A percentile compares a stretch with the other conserved stretches of the same genome.
Evolutionary conservation across 2,888 invertebrate species (phyloP).

Genomic region (Aquatica leii): DNA sequence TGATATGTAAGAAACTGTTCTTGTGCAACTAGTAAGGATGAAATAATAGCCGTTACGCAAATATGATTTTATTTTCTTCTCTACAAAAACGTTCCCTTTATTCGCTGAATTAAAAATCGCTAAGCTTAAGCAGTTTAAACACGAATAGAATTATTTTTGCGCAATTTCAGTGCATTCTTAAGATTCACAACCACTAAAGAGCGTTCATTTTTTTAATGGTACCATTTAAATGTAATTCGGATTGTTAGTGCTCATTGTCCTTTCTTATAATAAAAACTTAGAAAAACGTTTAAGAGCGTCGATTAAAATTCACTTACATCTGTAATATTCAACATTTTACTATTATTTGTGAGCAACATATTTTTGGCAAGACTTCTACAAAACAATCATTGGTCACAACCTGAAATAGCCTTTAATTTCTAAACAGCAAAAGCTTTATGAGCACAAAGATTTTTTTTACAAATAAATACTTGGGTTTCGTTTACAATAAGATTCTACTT

Average conservation of each 20-base stretch:
- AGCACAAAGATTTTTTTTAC: not conserved
- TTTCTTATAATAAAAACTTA: not conserved
- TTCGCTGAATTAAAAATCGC: no score
- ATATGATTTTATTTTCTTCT: no score
- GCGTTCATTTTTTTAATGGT: slow-evolving; percentile 3
- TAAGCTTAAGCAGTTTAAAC: not conserved
- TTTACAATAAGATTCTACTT: not conserved
- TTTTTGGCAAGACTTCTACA: slow-evolving; percentile 3
- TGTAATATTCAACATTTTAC: no score
- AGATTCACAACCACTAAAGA: slow-evolving; percentile 7
- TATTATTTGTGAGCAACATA: slow-evolving; percentile 7
- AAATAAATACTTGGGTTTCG: slow-evolving; percentile 10
- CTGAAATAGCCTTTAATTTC: slow-evolving; percentile 5
- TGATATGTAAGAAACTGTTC: slow-evolving; percentile 11
- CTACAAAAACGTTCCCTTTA: no score
- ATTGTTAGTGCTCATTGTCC: not conserved
- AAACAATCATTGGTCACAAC: slow-evolving; percentile 1
- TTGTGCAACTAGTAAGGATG: not conserved
- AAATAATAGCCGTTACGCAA: no score
- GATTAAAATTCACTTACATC: not conserved
- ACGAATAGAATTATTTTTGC: not conserved
- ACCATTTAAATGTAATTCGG: slow-evolving; percentile 8
- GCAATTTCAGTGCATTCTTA: not conserved
- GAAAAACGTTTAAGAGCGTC: not conserved
- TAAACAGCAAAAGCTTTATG: slow-evolving; percentile 7